phyloP scores from a whole-genome alignment of 2,888 invertebrate species.

The Chesias legatella region DNA sequence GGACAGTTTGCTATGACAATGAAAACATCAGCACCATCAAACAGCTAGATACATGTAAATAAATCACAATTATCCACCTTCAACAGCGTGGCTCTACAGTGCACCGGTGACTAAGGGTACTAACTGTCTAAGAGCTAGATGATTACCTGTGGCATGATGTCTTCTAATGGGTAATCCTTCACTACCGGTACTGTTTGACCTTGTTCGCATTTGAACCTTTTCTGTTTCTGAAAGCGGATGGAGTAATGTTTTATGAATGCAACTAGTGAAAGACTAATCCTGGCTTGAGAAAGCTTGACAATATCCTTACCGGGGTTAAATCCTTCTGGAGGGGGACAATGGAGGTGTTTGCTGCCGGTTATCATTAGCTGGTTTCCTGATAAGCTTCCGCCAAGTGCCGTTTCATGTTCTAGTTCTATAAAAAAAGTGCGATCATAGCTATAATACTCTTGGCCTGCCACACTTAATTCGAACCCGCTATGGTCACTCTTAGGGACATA shows the following conservation, averaged over 20 bases:
- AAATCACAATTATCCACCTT: constrained; percentile 21
- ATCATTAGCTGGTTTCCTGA: constrained; percentile 89
- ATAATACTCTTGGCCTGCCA: neutral
- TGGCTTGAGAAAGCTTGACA: constrained; percentile 6
- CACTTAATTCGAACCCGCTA: constrained; percentile 11
- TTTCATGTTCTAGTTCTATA: constrained; percentile 74
- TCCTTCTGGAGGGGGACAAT: constrained; percentile 87
- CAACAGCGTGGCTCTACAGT: constrained; percentile 24
- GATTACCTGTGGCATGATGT: constrained; percentile 79
- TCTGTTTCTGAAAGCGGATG: constrained; percentile 64
- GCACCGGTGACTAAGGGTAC: constrained; percentile 17
- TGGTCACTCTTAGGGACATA: constrained; percentile 54
- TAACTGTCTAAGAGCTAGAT: constrained; percentile 10
- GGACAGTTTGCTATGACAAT: constrained; percentile 32
- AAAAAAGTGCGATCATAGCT: constrained; percentile 12
- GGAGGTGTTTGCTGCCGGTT: constrained; percentile 88
- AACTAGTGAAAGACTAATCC: constrained; percentile 26
- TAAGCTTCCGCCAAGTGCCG: constrained; percentile 76
- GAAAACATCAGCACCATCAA: constrained; percentile 31
- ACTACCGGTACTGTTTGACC: constrained; percentile 79
- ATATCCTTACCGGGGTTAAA: constrained; percentile 67
- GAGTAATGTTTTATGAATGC: constrained; percentile 24
- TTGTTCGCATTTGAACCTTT: constrained; percentile 79
- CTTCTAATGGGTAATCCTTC: constrained; percentile 80
- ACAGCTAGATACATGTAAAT: constrained; percentile 23